phyloP scores from a whole-genome alignment of 2,888 invertebrate species.

The Biston stratarius region DNA sequence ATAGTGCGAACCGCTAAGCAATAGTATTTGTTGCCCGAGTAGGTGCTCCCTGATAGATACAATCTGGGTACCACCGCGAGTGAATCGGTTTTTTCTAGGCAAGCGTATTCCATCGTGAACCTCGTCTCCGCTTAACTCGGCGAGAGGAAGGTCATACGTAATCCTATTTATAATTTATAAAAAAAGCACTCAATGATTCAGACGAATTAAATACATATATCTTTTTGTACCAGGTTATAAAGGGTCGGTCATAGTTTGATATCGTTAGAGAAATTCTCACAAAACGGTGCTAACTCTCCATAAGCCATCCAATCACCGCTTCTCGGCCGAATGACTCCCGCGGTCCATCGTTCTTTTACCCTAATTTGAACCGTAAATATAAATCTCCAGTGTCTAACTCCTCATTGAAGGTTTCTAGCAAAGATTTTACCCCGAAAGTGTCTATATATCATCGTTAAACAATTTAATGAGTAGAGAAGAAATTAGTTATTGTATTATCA shows the following conservation, averaged over 20 bases:
- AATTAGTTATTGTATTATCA: neutral
- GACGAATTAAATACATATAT: too few relatives aligned
- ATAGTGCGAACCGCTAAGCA: too few relatives aligned
- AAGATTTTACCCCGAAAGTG: constrained; percentile 10
- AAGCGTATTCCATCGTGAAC: too few relatives aligned
- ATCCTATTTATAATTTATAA: too few relatives aligned
- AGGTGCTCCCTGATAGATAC: too few relatives aligned
- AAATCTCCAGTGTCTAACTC: constrained; percentile 48
- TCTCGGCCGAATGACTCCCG: constrained; percentile 28
- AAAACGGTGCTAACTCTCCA: constrained; percentile 23
- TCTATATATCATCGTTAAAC: neutral
- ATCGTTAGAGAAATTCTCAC: constrained; percentile 34
- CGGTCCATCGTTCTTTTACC: constrained; percentile 34
- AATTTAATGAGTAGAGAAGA: constrained; percentile 8
- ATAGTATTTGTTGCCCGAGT: too few relatives aligned
- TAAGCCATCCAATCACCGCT: constrained; percentile 45
- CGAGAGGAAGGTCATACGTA: too few relatives aligned
- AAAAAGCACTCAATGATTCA: too few relatives aligned
- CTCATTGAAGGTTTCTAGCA: constrained; percentile 33
- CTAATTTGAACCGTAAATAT: constrained; percentile 49
- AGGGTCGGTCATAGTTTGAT: neutral
- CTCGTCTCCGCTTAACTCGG: too few relatives aligned
- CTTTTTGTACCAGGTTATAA: too few relatives aligned
- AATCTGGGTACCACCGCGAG: too few relatives aligned
- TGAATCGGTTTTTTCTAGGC: too few relatives aligned